A percentile compares a stretch with the other conserved stretches of the same genome.
These are phyloP conservation scores for Ispidina lecontei DNA, from an alignment of 2,797 vertebrate species.

Conservation along the genomic window DNA sequence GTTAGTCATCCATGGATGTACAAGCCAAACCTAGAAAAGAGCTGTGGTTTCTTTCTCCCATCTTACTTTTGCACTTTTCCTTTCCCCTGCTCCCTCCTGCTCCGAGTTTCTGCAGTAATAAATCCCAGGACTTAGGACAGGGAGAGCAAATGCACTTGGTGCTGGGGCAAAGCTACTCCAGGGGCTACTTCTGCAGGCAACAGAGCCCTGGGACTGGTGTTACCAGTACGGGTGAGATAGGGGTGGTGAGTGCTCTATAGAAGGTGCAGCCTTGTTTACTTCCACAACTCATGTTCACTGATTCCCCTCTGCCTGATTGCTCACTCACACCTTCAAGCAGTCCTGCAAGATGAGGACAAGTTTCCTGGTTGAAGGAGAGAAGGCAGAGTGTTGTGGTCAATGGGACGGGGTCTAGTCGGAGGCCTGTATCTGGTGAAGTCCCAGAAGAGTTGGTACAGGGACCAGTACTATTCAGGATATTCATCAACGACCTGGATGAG, in stretches of 20 bases:
- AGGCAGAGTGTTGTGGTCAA: no score
- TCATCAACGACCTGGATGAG: no score
- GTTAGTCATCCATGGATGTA: neutral
- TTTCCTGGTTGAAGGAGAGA: neutral
- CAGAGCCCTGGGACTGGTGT: neutral
- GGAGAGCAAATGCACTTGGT: neutral
- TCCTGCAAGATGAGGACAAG: neutral
- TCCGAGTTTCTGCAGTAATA: neutral
- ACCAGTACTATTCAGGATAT: no score
- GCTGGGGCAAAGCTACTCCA: neutral
- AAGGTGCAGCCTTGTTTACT: neutral
- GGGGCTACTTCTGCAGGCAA: neutral
- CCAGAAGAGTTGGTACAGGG: no score
- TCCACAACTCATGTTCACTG: neutral
- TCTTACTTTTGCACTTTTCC: neutral
- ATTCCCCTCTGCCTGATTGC: fast-evolving
- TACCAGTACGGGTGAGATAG: neutral
- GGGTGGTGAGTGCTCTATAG: neutral
- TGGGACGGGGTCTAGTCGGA: no score
- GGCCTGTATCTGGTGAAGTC: no score
- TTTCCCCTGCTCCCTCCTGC: neutral
- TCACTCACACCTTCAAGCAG: neutral
- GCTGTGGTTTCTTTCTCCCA: neutral
- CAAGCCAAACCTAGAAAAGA: neutral
- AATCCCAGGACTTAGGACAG: neutral